Base-by-base conservation (phyloP, 2,888 invertebrate genomes). In the Drosophila paranaensis region DNA sequence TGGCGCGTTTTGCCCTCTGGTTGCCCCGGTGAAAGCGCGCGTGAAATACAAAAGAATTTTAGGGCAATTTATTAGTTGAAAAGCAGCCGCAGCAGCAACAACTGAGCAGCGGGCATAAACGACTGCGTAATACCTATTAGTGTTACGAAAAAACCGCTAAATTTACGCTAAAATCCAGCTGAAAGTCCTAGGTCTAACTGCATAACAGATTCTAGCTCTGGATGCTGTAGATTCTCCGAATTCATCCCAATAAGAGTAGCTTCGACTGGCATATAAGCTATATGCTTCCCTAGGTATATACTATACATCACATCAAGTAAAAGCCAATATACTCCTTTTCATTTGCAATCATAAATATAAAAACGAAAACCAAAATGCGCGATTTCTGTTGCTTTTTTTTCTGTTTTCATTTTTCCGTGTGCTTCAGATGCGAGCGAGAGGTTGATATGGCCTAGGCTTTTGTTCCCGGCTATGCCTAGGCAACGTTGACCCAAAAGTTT, bases 1-100 rank as follows among this genome's bases (percentile, higher is more conserved):
- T 6, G 8, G 20, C 50, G 16, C 50, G 27, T 1, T 27, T 48
- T 16, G 48, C 48, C 48, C 30, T 11, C 6, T 25, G 77, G 77
- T 82, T 77, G 77, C 76, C 77, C 74, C 72, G 80, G 88, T 77
- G 88, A 83, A 85, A 74, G 72, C 77, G 88, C 88, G 84, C 80
- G 79, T 83, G 81, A 83, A 86, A 87, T 72, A 81, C 87, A 90
- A 89, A 89, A 75, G 89, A 79, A 87, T 81, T 87, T 79, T 71
- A 57, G 71, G 73, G 69, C 89, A 89, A 90, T 90, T 90, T 90
- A 87, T 87, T 90, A 82, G 80, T 77, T 79, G 69, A 77, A 78
- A 79, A 82, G 48, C 30, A 62, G 65, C 53, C n/a, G n/a, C n/a
- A n/a, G n/a, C n/a, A n/a, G n/a, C n/a, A n/a, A n/a, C n/a, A 63